These are phyloP conservation scores for Hemiprocne comata DNA, from an alignment of 2,113 vertebrate genomes.

Conservation along the genomic window DNA sequence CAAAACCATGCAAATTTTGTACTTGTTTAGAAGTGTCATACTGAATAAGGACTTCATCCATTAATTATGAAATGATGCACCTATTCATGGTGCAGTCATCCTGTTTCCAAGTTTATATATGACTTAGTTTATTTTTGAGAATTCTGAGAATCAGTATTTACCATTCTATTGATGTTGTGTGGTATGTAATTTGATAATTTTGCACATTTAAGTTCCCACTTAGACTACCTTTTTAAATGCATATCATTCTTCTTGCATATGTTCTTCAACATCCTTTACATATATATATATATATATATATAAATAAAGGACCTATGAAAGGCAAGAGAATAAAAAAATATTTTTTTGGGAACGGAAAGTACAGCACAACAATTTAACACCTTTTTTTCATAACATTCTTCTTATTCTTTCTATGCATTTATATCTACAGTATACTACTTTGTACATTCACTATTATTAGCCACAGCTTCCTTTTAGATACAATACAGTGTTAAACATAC, in stretches of 20 bases:
- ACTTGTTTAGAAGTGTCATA: not conserved
- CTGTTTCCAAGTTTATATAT: not conserved
- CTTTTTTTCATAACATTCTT: not conserved
- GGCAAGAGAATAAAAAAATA: not conserved
- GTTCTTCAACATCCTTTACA: not conserved
- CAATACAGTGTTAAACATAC: not conserved
- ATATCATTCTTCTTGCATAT: not conserved
- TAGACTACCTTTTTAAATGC: not conserved
- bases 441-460: not conserved
- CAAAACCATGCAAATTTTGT: not conserved
- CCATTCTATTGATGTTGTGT: not conserved
- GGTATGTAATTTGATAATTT: not conserved
- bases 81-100: not conserved
- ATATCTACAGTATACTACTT: not conserved
- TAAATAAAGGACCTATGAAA: not conserved
- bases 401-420: not conserved
- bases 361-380: not conserved
- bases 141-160: not conserved
- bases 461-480: not conserved
- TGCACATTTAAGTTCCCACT: not conserved
- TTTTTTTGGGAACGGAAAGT: not conserved
- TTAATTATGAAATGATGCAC: not conserved
- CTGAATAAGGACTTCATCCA: not conserved
- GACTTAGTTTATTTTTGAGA: not conserved
- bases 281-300: not conserved